Evolutionary conservation across 2,888 invertebrate genomes (phyloP), one percentile per base, ranked within the genome.

Genomic region (Scaptomyza caliginosa): DNA sequence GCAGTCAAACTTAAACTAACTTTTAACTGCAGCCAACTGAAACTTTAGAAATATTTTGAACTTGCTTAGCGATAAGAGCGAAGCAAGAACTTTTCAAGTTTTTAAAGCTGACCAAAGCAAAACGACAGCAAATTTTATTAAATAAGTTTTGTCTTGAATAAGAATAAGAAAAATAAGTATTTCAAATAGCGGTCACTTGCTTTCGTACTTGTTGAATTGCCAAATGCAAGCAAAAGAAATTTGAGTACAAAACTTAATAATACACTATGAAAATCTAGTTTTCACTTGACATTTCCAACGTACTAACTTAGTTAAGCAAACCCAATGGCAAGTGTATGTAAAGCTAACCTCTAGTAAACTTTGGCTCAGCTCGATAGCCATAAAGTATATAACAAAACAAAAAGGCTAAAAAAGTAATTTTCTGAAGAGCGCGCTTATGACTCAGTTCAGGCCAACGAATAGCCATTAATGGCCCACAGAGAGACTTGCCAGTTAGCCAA

Each of bases 311-410:
- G 52, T 26, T 34, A 17, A n/a, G 16, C 8, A 32, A 30, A n/a
- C 16, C 49, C 23, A 6, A 26, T 0, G 0, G 2, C 6, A 23
- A 56, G 50, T 26, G 42, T 32, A 38, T 42, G 28, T 63, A n/a
- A n/a, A n/a, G 55, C 58, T 74, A 81, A 74, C 66, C 70, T 74
- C 67, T 79, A 71, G 83, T 83, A 55, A 66, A 70, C 77, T 57
- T 62, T 68, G 46, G 46, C 54, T 66, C 58, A 76, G 49, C 52
- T n/a, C n/a, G 34, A 32, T 56, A 59, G 75, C 64, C 63, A 63
- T 59, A 86, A 71, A 55, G 52, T 46, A 48, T 74, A 26, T 26
- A 26, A 26, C 26, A 7, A 5, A 60, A 30, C 50, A 56, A 48
- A 55, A 34, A 32, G 54, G 52, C 36, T 57, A 79, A 64, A 75